These are phyloP conservation scores for Temnothorax nylanderi DNA, from an alignment of 1,140 invertebrate species.

Conservation along the genomic window DNA sequence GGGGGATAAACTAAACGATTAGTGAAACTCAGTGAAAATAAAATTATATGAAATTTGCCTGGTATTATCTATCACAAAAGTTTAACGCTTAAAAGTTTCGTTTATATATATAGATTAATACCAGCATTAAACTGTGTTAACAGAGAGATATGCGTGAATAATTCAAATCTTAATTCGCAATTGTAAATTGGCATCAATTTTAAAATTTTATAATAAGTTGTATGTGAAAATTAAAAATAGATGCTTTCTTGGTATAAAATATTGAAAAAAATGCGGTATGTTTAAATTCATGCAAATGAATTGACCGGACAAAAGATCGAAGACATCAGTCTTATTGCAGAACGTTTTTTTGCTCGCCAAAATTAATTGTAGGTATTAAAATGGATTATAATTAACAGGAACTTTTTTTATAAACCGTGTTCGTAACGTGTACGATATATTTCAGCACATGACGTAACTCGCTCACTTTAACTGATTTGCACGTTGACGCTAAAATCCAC, in stretches of 20 bases:
- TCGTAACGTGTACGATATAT: neutral
- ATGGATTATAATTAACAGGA: neutral
- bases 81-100: neutral
- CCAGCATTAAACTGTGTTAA: neutral
- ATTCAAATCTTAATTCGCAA: neutral
- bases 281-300: neutral
- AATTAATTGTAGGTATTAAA: neutral
- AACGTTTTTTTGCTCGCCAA: neutral
- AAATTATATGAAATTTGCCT: neutral
- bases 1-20: neutral
- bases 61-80: neutral
- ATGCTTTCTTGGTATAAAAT: neutral
- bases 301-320: neutral
- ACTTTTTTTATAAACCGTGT: neutral
- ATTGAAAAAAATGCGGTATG: neutral
- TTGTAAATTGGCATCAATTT: neutral
- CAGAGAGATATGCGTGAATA: neutral
- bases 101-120: neutral
- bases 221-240: neutral
- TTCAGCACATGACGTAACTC: constrained; percentile 27
- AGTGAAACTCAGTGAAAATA: neutral
- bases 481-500: constrained; percentile 30
- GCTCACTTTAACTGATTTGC: constrained; percentile 50
- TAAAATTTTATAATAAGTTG: neutral
- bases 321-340: constrained; percentile 13